Evolutionary conservation across 2,113 vertebrate genomes (phyloP).

Genomic region (Myiozetetes cayanensis): DNA sequence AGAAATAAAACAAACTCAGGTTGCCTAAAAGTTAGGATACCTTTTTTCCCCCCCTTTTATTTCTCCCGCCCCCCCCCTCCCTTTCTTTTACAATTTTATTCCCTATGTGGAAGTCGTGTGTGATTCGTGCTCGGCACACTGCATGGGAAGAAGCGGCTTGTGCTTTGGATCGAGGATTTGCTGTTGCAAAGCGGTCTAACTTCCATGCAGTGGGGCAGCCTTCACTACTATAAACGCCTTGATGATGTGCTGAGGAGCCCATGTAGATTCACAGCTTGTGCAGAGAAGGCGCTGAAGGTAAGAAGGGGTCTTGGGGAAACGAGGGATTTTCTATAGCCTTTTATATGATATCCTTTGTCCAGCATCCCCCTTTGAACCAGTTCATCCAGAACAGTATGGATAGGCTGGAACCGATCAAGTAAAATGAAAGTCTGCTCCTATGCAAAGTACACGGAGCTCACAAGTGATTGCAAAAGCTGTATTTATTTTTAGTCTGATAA

Average conservation of each 20-base stretch:
- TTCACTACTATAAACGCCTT: not conserved
- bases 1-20: slow-evolving; percentile 52
- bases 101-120: not conserved
- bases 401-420: not conserved
- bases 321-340: not conserved
- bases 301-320: not conserved
- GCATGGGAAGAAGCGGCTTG: slow-evolving; percentile 41
- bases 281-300: slow-evolving; percentile 62
- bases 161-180: slow-evolving; percentile 48
- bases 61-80: too few species aligned
- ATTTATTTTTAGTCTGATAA: not conserved
- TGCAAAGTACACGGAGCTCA: not conserved
- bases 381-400: not conserved
- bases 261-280: not conserved
- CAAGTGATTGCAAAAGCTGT: not conserved
- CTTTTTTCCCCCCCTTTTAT: not conserved
- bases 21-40: slow-evolving; percentile 57
- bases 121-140: not conserved
- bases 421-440: slow-evolving; percentile 18
- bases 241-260: slow-evolving; percentile 44
- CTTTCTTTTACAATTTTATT: not conserved
- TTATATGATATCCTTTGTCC: not conserved
- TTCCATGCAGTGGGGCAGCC: slow-evolving; percentile 45
- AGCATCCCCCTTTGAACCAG: not conserved
- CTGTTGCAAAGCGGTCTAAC: slow-evolving; percentile 38